Evolutionary conservation across 2,888 invertebrate species (phyloP).

Genomic region (Sinodicranocentrus sp.): DNA sequence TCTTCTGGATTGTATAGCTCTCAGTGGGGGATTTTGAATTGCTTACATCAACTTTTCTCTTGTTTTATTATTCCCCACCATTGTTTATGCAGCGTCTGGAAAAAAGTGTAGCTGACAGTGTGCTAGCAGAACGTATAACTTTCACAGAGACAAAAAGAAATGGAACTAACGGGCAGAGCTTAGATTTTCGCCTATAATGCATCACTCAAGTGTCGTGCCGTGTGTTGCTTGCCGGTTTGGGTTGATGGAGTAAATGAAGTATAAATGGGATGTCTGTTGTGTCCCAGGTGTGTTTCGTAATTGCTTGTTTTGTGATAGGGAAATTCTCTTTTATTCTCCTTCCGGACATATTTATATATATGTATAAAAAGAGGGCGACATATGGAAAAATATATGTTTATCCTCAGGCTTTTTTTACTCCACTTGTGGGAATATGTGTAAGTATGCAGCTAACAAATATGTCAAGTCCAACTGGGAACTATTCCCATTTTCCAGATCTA

Average conservation of each 20-base stretch:
- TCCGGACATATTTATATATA: not conserved
- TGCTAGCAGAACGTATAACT: too few relatives aligned
- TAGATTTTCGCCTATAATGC: too few relatives aligned
- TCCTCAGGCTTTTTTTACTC: too few relatives aligned
- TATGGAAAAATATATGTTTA: too few relatives aligned
- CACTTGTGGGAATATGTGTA: too few relatives aligned
- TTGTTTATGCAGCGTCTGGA: too few relatives aligned
- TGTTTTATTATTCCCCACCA: not conserved
- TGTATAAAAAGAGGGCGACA: constrained; percentile 4
- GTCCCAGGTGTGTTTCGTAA: constrained; percentile 51
- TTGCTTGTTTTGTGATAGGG: constrained; percentile 38
- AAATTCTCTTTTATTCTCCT: constrained; percentile 10
- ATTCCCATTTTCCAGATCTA: constrained; percentile 2
- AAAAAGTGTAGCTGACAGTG: too few relatives aligned
- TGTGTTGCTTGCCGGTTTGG: not conserved
- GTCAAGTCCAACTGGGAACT: not conserved
- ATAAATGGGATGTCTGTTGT: constrained; percentile 27
- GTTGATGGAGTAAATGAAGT: constrained; percentile 37
- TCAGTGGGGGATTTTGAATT: constrained; percentile 18
- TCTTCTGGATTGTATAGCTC: not conserved
- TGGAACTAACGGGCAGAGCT: too few relatives aligned
- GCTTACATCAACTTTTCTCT: not conserved
- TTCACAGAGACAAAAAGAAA: too few relatives aligned
- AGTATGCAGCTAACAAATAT: too few relatives aligned
- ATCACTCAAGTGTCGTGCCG: not conserved